These are phyloP conservation scores for Chiloscyllium plagiosum DNA, from an alignment of 2,113 vertebrate species.

Conservation along the genomic window DNA sequence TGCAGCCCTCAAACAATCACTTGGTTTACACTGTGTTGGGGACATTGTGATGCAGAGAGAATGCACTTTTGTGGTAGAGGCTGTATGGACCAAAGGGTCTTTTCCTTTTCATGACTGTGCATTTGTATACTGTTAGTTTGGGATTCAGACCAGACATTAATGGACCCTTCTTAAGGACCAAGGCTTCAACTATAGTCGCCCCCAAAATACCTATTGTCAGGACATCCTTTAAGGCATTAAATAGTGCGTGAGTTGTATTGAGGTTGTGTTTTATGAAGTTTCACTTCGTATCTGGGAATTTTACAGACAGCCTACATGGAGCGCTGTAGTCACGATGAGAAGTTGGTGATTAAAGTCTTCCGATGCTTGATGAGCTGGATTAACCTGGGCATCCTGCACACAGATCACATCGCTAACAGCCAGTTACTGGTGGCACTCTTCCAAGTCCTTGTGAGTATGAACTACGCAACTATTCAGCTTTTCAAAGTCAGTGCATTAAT, in stretches of 20 bases:
- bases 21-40: not conserved
- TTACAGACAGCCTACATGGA: slow-evolving; percentile 80
- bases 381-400: slow-evolving; percentile 90
- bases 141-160: not conserved
- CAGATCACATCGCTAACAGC: slow-evolving; percentile 95
- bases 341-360: slow-evolving; percentile 97
- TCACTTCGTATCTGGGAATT: not conserved
- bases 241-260: not conserved
- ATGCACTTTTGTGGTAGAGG: not conserved
- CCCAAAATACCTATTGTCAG: not conserved
- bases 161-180: not conserved
- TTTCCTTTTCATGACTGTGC: not conserved
- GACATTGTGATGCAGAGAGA: not conserved
- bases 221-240: not conserved
- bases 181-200: not conserved
- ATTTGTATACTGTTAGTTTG: not conserved
- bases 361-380: slow-evolving; percentile 97
- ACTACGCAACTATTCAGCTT: not conserved
- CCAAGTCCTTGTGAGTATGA: slow-evolving; percentile 82
- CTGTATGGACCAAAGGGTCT: not conserved
- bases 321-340: slow-evolving; percentile 83
- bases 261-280: not conserved
- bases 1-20: not conserved
- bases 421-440: slow-evolving; percentile 88
- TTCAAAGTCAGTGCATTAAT: not conserved